These are phyloP conservation scores for Dorcus hopei DNA, from an alignment of 2,888 invertebrate genomes.

Conservation along the genomic window DNA sequence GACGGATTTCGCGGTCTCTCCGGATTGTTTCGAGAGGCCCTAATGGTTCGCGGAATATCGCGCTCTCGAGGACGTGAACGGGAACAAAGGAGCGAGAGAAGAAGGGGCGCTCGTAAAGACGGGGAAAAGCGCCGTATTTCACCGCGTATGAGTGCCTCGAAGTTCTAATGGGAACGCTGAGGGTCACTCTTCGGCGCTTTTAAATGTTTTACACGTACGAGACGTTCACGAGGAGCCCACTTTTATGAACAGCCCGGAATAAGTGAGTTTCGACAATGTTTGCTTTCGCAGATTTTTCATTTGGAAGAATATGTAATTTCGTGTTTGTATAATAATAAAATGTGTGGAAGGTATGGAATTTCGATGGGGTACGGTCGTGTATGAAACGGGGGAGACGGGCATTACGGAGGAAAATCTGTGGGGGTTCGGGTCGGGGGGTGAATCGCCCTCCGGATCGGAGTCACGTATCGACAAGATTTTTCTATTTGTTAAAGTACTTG, in stretches of 20 bases:
- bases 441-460: conserved; percentile 12
- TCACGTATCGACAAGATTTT: conserved; percentile 30
- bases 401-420: too few relatives aligned
- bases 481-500: conserved; percentile 30
- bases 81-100: not conserved
- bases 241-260: too few relatives aligned
- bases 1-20: not conserved
- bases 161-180: not conserved
- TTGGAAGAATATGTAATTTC: too few relatives aligned
- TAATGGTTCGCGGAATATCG: conserved; percentile 2
- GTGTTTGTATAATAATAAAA: too few relatives aligned
- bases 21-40: not conserved
- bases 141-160: not conserved
- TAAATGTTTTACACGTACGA: not conserved
- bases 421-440: too few relatives aligned
- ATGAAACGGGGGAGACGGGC: too few relatives aligned
- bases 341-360: too few relatives aligned
- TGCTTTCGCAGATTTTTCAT: too few relatives aligned
- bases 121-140: not conserved
- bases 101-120: not conserved
- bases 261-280: too few relatives aligned
- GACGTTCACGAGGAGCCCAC: not conserved
- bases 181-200: not conserved
- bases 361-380: too few relatives aligned
- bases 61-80: not conserved